Conservation (phyloP, 2,888 invertebrate species). For the Ephialtes manifestator region DNA sequence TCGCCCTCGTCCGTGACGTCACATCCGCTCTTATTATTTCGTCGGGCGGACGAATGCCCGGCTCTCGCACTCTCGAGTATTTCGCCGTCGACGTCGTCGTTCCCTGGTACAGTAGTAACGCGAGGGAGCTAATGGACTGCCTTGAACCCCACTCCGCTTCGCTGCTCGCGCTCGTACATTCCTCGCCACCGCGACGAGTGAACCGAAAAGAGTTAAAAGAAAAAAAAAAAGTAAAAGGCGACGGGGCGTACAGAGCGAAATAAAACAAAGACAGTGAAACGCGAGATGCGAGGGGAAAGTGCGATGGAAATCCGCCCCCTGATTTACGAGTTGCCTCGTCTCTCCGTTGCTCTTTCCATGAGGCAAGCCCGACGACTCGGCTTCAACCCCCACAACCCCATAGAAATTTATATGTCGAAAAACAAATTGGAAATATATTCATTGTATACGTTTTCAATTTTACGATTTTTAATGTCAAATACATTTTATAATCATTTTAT, state of each 20-base stretch:
- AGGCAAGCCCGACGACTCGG: background rate
- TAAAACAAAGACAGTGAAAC: slow-evolving; percentile 52
- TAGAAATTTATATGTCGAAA: slow-evolving; percentile 21
- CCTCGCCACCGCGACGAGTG: slow-evolving; percentile 51
- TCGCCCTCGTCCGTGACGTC: slow-evolving; percentile 69
- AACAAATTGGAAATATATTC: background rate
- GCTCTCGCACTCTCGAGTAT: slow-evolving; percentile 43
- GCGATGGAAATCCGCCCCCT: slow-evolving; percentile 61
- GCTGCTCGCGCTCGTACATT: slow-evolving; percentile 50
- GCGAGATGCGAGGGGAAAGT: slow-evolving; percentile 34
- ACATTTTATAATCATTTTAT: too few relatives aligned
- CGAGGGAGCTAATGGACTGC: slow-evolving; percentile 72
- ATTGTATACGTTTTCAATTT: background rate
- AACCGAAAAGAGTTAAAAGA: slow-evolving; percentile 62
- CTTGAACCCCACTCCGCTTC: slow-evolving; percentile 68
- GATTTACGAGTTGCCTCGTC: slow-evolving; percentile 60
- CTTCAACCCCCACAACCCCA: background rate
- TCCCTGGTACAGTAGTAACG: slow-evolving; percentile 43
- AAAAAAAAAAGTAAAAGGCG: slow-evolving; percentile 38
- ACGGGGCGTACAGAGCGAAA: slow-evolving; percentile 48
- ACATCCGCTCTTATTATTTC: slow-evolving; percentile 81
- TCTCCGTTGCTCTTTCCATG: background rate
- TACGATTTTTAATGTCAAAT: too few relatives aligned
- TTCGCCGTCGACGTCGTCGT: slow-evolving; percentile 26
- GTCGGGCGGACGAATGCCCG: slow-evolving; percentile 64